Conservation (phyloP, 2,888 invertebrate genomes). For the Tiliacea citrago region DNA sequence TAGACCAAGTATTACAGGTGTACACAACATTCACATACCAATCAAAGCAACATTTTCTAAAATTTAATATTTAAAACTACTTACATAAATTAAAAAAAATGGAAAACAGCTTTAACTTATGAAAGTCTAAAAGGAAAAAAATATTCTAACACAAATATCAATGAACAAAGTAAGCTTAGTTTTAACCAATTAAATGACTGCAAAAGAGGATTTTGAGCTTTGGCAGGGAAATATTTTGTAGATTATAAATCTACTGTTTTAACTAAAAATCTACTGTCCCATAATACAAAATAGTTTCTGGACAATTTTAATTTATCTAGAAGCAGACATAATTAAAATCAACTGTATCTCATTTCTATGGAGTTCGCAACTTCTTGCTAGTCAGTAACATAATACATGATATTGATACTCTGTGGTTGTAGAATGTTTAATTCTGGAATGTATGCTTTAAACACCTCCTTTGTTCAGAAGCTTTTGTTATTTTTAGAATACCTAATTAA, state of each 20-base stretch:
- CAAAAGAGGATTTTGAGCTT: no score
- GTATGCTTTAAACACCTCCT: slow-evolving; percentile 3
- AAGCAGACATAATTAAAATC: not conserved
- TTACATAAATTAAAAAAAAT: no score
- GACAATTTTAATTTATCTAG: slow-evolving; percentile 1
- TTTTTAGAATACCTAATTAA: slow-evolving; percentile 16
- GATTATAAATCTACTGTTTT: not conserved
- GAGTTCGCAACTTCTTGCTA: slow-evolving; percentile 30
- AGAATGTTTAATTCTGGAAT: slow-evolving; percentile 37
- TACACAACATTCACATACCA: no score
- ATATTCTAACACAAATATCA: no score
- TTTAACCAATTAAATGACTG: no score
- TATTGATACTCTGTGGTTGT: slow-evolving; percentile 57
- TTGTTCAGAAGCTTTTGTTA: slow-evolving; percentile 29
- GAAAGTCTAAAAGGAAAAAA: no score
- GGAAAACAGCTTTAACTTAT: no score
- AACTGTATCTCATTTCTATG: slow-evolving; percentile 20
- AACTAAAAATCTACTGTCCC: not conserved
- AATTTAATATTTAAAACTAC: no score
- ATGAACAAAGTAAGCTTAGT: no score
- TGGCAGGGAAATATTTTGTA: not conserved
- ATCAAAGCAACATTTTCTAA: no score
- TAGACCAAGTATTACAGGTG: no score
- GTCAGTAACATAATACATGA: slow-evolving; percentile 59
- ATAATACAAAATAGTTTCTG: not conserved